Evolutionary conservation across 2,888 invertebrate genomes (phyloP), one percentile per base, ranked within the genome.

Genomic region (Thera obeliscata): DNA sequence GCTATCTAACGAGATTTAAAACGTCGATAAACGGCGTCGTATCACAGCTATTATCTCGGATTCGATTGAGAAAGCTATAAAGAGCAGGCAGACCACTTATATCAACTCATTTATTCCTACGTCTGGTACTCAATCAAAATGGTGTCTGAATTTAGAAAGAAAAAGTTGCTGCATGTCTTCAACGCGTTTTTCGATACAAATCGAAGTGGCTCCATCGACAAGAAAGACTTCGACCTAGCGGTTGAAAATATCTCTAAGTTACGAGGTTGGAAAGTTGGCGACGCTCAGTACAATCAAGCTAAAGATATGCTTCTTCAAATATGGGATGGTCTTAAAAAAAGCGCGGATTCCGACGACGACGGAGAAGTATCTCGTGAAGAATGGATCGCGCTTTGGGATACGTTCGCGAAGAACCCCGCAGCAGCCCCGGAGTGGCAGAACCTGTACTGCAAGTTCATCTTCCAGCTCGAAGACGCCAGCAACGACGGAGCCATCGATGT

Each of bases 161-260:
- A 97, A 95, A 98, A 98, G 92, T 95, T 98, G 52, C 94, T 97
- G 78, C 96, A 96, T 91, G 96, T 98, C 70, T 98, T 98, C 95
- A 96, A 96, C 84, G 95, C 96, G 66, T 97, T 98, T 93, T 98
- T 98, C 82, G 98, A 98, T 94, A 96, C 96, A 77, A 97, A 98
- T 91, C 96, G 96, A 82, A 98, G 98, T 87, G 98, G 98, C 12
- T 96, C 95, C 74, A 97, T 98, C 77, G 98, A 98, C 83, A 96
- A 96, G 86, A 96, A 96, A 82, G 98, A 98, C 88, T 97, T 98
- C 81, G 97, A 97, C 80, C 90, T 52, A 97, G 67, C 97, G 97
- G 7, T 96, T 97, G 68, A 97, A 95, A 97, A 96, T 94, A 96
- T 98, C 72, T 96, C 97, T 80, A 95, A 96, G 62, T 90, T 96